Percentiles rank a stretch among this genome's conserved stretches.
Evolutionary conservation across 2,797 vertebrate species (phyloP).

Genomic region (Amazonetta brasiliensis): DNA sequence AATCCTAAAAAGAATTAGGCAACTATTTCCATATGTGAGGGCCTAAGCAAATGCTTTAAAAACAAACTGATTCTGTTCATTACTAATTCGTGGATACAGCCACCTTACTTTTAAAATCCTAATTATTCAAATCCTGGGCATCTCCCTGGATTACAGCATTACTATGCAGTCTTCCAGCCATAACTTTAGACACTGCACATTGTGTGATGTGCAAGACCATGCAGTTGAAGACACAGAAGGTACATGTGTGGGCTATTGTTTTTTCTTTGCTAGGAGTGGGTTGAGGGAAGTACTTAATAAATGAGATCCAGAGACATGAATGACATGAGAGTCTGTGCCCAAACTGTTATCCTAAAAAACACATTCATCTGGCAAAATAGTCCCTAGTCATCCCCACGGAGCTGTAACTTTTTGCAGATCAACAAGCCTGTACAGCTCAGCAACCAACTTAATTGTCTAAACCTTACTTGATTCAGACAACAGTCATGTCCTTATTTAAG

Average conservation of each 20-base stretch:
- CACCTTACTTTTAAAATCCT: not conserved
- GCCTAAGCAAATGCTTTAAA: not conserved
- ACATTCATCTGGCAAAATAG: not conserved
- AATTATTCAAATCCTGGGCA: not conserved
- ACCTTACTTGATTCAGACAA: not conserved
- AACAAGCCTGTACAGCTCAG: not conserved
- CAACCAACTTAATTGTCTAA: not conserved
- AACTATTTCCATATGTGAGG: not conserved
- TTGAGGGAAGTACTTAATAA: not conserved
- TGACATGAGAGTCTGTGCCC: not conserved
- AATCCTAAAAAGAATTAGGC: not conserved
- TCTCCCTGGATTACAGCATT: not conserved
- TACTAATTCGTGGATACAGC: not conserved
- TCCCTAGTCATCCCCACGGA: no score
- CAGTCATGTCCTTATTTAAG: not conserved
- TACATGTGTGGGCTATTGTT: fast-evolving
- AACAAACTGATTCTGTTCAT: not conserved
- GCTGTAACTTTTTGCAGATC: not conserved
- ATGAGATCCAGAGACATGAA: not conserved
- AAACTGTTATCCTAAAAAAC: not conserved
- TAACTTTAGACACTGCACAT: not conserved
- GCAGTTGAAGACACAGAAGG: not conserved
- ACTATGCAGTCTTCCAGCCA: not conserved
- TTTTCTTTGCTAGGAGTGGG: not conserved
- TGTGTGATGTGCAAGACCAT: not conserved